Base-by-base conservation (phyloP, 2,888 invertebrate species). In the Caprella mutica region DNA sequence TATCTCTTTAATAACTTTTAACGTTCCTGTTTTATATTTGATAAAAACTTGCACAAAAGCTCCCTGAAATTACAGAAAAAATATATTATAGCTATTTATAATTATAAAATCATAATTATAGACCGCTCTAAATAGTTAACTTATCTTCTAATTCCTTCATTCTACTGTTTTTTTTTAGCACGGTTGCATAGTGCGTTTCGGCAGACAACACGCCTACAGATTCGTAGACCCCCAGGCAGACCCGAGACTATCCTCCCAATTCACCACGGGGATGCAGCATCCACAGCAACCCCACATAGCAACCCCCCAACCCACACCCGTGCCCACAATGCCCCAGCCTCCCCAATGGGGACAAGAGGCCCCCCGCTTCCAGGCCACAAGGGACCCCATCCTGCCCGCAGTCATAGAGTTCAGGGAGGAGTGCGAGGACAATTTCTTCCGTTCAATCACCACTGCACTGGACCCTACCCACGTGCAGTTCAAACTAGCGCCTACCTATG, bases 391-490 rank as follows among this genome's bases (percentile, higher is more conserved):
- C 68, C 77, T 96, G 66, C 96, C 96, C 5, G 94, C 94, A 0
- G 89, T 92, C 23, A 76, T 96, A 67, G 94, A 94, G 76, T 91
- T 94, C 74, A 85, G 90, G 24, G 93, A 96, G 75, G 90, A 90
- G 67, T 88, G 87, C 23, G 96, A 96, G 75, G 90, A 92, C 71
- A 83, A 86, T 67, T 91, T 96, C 74, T 77, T 97, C 52, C 84
- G 85, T 61, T 84, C 88, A 40, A 85, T 93, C 65, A 84, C 94
- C 70, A 81, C 86, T 33, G 84, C 92, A 67, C 80, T 92, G 66
- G 92, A 91, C 72, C 89, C 90, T 14, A 85, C 66, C 55, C 62
- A 65, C 40, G 68, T 70, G 9, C 65, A 66, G 58, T 66, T 66
- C 58, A 66, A 66, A 71, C 79, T 98, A 63, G 90, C 97, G 1